Conservation (phyloP, 2,888 invertebrate species). For the Dryobota labecula region DNA sequence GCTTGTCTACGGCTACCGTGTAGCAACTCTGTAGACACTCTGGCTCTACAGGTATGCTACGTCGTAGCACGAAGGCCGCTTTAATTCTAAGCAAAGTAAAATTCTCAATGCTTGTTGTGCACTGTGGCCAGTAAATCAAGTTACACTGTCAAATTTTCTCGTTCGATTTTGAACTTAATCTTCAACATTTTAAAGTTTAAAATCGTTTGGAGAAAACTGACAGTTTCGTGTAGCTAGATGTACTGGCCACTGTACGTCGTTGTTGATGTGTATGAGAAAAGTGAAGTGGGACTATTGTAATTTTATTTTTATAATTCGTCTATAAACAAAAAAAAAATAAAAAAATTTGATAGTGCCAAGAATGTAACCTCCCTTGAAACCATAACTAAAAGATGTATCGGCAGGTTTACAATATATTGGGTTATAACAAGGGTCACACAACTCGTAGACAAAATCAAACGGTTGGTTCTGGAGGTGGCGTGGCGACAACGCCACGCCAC, state of each 20-base stretch:
- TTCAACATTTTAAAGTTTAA: too few species aligned
- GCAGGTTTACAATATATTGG: background rate
- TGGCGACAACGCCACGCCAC: too few species aligned
- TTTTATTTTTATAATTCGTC: background rate
- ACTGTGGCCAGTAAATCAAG: too few species aligned
- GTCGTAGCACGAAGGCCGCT: slow-evolving; percentile 35
- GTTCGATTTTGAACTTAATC: too few species aligned
- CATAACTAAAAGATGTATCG: background rate
- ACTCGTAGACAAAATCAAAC: background rate
- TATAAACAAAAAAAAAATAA: too few species aligned
- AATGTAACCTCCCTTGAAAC: background rate
- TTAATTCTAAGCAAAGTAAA: background rate
- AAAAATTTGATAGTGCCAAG: background rate
- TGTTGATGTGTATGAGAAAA: background rate
- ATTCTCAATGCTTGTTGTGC: background rate
- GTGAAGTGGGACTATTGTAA: background rate
- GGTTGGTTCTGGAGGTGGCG: background rate
- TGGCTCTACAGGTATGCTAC: slow-evolving; percentile 31
- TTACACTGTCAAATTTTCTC: too few species aligned
- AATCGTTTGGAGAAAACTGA: too few species aligned
- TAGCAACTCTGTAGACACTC: slow-evolving; percentile 20
- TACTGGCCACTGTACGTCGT: too few species aligned
- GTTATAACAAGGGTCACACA: too few species aligned
- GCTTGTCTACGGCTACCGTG: slow-evolving; percentile 30
- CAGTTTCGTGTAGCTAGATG: too few species aligned